Conservation (phyloP, 92 coral and sea anemone species). For the Ricordea florida region DNA sequence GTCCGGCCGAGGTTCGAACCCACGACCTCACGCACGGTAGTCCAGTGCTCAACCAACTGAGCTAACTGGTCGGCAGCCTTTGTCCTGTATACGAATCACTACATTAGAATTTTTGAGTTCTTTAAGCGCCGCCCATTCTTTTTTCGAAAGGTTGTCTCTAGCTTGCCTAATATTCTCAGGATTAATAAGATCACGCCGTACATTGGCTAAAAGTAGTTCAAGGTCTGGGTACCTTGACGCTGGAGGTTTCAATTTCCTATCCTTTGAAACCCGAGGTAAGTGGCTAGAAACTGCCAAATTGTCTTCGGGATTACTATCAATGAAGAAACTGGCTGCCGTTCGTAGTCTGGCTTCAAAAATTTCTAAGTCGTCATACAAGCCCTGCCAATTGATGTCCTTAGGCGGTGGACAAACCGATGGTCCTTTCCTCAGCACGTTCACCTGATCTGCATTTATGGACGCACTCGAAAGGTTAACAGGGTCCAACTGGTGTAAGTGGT, state of each 20-base stretch:
- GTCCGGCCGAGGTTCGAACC: no score
- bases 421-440: not conserved
- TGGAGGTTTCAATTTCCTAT: no score
- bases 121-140: not conserved
- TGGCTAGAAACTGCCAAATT: not conserved
- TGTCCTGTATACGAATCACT: no score
- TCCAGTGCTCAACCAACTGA: no score
- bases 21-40: no score
- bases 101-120: not conserved
- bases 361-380: not conserved
- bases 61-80: no score
- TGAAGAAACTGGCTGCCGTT: not conserved
- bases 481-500: conserved; percentile 5
- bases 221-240: no score
- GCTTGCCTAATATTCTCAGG: no score
- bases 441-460: not conserved
- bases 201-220: no score
- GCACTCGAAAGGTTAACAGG: conserved; percentile 1
- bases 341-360: not conserved
- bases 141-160: not conserved
- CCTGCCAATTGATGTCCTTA: not conserved
- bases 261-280: not conserved
- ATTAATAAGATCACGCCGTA: not conserved
- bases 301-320: not conserved
- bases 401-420: not conserved